Evolutionary conservation across 1,140 invertebrate genomes (phyloP).

Genomic region (Theocolax elegans): DNA sequence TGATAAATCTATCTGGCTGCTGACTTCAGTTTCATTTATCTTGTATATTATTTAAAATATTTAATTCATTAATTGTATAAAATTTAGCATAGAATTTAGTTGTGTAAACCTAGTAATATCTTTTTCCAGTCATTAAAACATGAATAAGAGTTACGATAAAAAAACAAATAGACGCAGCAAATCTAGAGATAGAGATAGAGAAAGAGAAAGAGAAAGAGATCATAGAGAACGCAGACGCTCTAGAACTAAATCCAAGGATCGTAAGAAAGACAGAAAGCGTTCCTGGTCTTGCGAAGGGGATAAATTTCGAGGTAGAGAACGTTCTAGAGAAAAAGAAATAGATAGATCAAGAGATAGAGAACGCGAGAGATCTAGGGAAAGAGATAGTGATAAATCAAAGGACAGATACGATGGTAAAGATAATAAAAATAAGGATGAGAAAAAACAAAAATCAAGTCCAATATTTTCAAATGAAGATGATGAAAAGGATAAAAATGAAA

Average conservation of each 20-base stretch:
- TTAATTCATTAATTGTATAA: no score
- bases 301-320: conserved; percentile 58
- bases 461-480: conserved; percentile 59
- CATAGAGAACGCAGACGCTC: conserved; percentile 60
- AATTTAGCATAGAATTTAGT: no score
- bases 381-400: conserved; percentile 53
- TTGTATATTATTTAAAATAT: no score
- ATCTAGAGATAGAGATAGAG: conserved; percentile 58
- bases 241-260: conserved; percentile 59
- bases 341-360: conserved; percentile 60
- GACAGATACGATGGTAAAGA: conserved; percentile 61
- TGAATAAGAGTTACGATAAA: conserved; percentile 59
- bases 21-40: no score
- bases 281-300: conserved; percentile 56
- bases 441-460: conserved; percentile 60
- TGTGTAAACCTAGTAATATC: no score
- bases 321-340: conserved; percentile 56
- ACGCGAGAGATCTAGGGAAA: conserved; percentile 49
- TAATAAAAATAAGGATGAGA: conserved; percentile 61
- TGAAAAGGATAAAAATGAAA: conserved; percentile 62
- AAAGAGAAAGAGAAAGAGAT: conserved; percentile 51
- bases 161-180: conserved; percentile 57
- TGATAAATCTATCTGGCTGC: no score
- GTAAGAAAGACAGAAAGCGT: conserved; percentile 56
- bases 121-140: no score